These are phyloP conservation scores for Brachyalestes nurse DNA, from an alignment of 2,797 vertebrate genomes.

Conservation along the genomic window DNA sequence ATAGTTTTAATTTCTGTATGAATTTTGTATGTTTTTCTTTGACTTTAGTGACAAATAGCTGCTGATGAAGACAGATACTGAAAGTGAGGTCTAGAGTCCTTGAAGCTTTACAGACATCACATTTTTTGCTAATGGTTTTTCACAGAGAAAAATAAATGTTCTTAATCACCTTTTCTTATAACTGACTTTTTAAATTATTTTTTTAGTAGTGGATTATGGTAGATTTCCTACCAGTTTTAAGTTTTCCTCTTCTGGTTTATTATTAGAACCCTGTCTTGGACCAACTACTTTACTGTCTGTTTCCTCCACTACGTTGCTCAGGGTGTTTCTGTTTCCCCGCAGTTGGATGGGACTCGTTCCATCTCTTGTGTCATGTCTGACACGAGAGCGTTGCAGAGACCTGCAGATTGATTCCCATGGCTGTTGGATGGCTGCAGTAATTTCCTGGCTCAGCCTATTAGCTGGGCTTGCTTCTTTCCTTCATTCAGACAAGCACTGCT, in stretches of 20 bases:
- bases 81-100: no score
- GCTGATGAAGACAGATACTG: no score
- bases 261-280: neutral
- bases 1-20: no score
- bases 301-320: neutral
- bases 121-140: no score
- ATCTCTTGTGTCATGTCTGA: slow-evolving; percentile 11
- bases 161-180: no score
- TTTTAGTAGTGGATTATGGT: neutral
- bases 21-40: no score
- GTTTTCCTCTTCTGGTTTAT: neutral
- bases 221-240: neutral
- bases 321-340: neutral
- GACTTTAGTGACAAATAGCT: no score
- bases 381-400: slow-evolving; percentile 8
- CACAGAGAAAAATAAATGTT: no score
- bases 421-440: slow-evolving; percentile 21
- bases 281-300: neutral
- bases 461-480: no score
- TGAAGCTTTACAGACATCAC: no score
- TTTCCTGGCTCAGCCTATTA: slow-evolving; percentile 4
- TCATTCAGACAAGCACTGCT: slow-evolving; percentile 5
- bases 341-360: neutral
- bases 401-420: slow-evolving; percentile 19
- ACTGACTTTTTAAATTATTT: neutral